phyloP scores from a whole-genome alignment of 1,140 invertebrate genomes.

The Streblospio benedicti region DNA sequence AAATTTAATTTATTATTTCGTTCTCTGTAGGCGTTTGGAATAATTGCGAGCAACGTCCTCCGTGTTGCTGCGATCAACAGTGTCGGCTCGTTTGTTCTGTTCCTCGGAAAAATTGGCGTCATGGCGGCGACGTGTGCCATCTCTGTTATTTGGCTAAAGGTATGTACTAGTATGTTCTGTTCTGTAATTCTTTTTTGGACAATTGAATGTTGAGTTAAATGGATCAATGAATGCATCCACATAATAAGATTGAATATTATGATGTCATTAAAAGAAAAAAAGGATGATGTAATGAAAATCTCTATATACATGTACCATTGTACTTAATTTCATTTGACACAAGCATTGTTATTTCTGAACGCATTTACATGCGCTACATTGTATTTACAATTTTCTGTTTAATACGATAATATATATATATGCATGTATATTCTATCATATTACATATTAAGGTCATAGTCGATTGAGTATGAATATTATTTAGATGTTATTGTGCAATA shows the following conservation, averaged over 20 bases:
- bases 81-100: slow-evolving; percentile 86
- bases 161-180: slow-evolving; percentile 19
- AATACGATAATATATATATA: no score
- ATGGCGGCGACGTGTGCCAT: slow-evolving; percentile 53
- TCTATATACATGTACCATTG: no score
- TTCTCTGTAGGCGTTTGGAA: slow-evolving; percentile 35
- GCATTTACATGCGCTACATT: no score
- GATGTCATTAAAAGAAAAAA: no score
- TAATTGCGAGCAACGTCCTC: slow-evolving; percentile 59
- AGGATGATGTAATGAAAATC: no score
- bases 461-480: no score
- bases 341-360: no score
- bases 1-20: not conserved
- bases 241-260: not conserved
- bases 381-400: no score
- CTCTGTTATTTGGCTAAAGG: slow-evolving; percentile 54
- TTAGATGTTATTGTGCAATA: no score
- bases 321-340: no score
- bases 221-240: not conserved
- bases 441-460: no score
- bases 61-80: slow-evolving; percentile 86
- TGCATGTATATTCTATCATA: no score
- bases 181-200: not conserved
- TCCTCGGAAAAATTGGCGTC: slow-evolving; percentile 78
- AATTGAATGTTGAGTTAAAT: slow-evolving; percentile 14